These are phyloP conservation scores for Panulirus ornatus DNA, from an alignment of 1,140 invertebrate genomes.

Conservation along the genomic window DNA sequence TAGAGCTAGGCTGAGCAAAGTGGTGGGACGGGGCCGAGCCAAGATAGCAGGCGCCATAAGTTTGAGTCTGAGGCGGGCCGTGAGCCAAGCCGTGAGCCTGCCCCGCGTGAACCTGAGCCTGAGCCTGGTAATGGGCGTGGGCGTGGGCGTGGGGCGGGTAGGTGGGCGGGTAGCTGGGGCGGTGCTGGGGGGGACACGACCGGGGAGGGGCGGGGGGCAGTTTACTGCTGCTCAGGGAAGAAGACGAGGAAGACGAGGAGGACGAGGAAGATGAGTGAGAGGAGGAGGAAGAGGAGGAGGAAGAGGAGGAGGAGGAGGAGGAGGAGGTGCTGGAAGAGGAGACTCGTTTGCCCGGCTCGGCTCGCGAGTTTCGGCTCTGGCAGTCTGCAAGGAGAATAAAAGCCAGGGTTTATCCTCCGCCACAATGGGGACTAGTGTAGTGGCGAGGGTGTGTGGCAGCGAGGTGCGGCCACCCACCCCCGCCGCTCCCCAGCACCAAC, in stretches of 20 bases:
- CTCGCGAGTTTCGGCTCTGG: constrained; percentile 75
- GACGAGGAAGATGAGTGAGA: constrained; percentile 50
- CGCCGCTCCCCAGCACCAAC: constrained; percentile 17
- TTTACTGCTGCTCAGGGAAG: constrained; percentile 67
- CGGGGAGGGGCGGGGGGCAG: constrained; percentile 53
- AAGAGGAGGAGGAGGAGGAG: constrained; percentile 55
- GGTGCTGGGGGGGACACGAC: constrained; percentile 65
- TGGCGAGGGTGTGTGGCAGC: constrained; percentile 4
- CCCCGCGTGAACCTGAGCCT: constrained; percentile 65
- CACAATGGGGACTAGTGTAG: constrained; percentile 44
- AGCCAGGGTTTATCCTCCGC: constrained; percentile 67
- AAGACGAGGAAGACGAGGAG: constrained; percentile 68
- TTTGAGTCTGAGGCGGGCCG: constrained; percentile 67
- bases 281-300: constrained; percentile 33
- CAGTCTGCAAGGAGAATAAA: constrained; percentile 76
- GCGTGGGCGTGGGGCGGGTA: constrained; percentile 45
- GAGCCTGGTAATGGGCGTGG: constrained; percentile 72
- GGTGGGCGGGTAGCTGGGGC: constrained; percentile 70
- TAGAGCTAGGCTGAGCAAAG: constrained; percentile 75
- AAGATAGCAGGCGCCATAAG: constrained; percentile 75
- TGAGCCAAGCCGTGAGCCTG: constrained; percentile 74
- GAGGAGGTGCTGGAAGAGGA: constrained; percentile 64
- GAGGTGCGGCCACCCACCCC: neutral
- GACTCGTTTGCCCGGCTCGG: constrained; percentile 72
- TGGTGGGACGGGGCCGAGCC: constrained; percentile 73